These are phyloP conservation scores for Stenolophus ochropezus DNA, from an alignment of 2,888 invertebrate genomes.

Conservation along the genomic window DNA sequence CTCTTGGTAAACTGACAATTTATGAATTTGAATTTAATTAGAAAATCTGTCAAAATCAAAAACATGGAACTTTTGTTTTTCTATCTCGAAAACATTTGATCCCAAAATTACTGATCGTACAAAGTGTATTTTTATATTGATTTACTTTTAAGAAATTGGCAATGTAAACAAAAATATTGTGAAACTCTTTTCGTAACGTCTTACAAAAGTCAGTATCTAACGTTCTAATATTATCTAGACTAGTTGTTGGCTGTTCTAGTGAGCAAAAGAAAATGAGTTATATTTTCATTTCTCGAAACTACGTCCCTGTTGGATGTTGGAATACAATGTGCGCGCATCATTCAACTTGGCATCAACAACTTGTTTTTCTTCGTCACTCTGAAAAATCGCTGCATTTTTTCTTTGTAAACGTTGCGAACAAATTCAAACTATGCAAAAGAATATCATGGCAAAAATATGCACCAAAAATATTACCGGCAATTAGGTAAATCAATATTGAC, in stretches of 20 bases:
- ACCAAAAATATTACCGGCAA: not conserved
- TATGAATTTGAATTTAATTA: constrained; percentile 13
- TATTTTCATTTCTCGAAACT: constrained; percentile 13
- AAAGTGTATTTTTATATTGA: not conserved
- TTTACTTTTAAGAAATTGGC: not conserved
- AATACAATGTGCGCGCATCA: constrained; percentile 13
- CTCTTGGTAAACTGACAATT: constrained; percentile 25
- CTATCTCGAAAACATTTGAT: constrained; percentile 13
- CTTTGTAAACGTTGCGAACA: constrained; percentile 1
- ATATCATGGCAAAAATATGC: not conserved
- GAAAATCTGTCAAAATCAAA: constrained; percentile 32
- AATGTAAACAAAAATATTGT: not conserved
- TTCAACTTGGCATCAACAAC: constrained; percentile 50
- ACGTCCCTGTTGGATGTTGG: constrained; percentile 27
- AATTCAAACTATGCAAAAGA: not conserved
- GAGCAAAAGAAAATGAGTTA: constrained; percentile 1
- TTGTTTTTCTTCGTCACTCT: constrained; percentile 33
- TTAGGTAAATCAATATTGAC: not conserved
- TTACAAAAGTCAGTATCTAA: not conserved
- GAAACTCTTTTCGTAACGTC: not conserved
- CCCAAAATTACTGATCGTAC: not conserved
- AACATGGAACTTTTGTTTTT: constrained; percentile 48
- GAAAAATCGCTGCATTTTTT: constrained; percentile 20
- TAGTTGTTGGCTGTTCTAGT: not conserved
- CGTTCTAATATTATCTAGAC: not conserved